A percentile compares a stretch with the other conserved stretches of the same genome.
phyloP scores from a whole-genome alignment of 2,797 vertebrate species.

The Selene dorsalis region DNA sequence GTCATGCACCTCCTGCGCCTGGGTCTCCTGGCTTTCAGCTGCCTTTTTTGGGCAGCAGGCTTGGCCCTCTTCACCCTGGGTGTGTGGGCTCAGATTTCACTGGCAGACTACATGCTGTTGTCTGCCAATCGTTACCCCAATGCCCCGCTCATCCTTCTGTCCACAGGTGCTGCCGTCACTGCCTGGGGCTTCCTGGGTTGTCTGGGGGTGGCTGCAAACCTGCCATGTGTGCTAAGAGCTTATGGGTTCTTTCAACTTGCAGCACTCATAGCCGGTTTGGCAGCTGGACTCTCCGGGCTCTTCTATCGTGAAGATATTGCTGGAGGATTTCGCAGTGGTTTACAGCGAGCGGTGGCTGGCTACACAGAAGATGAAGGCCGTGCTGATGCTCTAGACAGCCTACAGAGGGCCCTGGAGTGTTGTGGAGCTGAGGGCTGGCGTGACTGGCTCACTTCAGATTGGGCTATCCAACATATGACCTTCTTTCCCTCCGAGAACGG shows the following conservation, averaged over 20 bases:
- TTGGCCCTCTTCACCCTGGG: conserved; percentile 89
- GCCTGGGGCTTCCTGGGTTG: conserved; percentile 93
- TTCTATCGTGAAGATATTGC: conserved; percentile 88
- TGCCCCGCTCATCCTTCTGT: conserved; percentile 86
- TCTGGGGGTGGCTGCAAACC: conserved; percentile 89
- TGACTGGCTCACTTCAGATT: conserved; percentile 89
- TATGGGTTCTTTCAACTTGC: conserved; percentile 88
- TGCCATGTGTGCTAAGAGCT: conserved; percentile 86
- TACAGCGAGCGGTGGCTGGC: conserved; percentile 84
- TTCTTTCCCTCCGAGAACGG: conserved; percentile 73
- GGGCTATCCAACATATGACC: conserved; percentile 82
- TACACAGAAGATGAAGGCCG: conserved; percentile 88
- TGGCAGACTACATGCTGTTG: conserved; percentile 88
- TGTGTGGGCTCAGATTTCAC: conserved; percentile 88
- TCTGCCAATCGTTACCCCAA: conserved; percentile 87
- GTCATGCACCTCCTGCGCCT: conserved; percentile 90
- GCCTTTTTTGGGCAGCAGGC: conserved; percentile 91
- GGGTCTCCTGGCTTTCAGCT: conserved; percentile 90
- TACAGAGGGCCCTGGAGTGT: conserved; percentile 88
- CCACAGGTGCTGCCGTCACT: conserved; percentile 85
- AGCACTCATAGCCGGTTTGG: conserved; percentile 84
- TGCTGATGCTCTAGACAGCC: conserved; percentile 87
- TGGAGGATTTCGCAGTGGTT: conserved; percentile 87
- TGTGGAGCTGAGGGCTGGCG: conserved; percentile 90
- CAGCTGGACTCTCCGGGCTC: conserved; percentile 88